Evolutionary conservation across 2,113 vertebrate species (phyloP).

Genomic region (Oncorhynchus gorbuscha): DNA sequence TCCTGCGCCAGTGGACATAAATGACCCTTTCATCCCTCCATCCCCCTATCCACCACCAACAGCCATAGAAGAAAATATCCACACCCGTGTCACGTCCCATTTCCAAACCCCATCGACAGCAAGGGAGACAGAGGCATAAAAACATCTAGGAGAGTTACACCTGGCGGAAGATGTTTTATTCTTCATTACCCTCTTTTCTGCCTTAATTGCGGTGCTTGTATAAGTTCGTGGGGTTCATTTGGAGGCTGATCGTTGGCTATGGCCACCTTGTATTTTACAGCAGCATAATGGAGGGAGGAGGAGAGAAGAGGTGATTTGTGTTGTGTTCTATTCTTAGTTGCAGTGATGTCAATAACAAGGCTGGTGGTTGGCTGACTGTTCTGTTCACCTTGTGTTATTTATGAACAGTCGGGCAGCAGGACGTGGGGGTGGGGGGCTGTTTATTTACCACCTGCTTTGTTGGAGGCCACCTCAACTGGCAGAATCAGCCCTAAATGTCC

Average conservation of each 20-base stretch:
- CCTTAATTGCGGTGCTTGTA: conserved; percentile 46
- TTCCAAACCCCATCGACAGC: conserved; percentile 43
- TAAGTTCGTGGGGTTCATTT: conserved; percentile 23
- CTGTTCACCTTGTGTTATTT: conserved; percentile 61
- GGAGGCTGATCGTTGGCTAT: conserved; percentile 12
- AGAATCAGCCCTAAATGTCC: conserved; percentile 59
- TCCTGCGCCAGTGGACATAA: conserved; percentile 41
- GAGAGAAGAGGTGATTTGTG: not conserved
- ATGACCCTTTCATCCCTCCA: conserved; percentile 29
- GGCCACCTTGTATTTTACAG: conserved; percentile 48
- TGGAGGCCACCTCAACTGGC: conserved; percentile 40
- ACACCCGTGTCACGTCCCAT: conserved; percentile 23
- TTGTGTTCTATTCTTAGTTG: conserved; percentile 40
- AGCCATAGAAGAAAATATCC: too few species aligned
- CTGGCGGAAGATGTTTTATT: conserved; percentile 15
- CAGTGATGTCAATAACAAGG: conserved; percentile 55
- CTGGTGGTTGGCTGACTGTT: conserved; percentile 39
- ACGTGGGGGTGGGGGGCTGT: conserved; percentile 36
- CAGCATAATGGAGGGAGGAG: conserved; percentile 18
- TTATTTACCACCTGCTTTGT: conserved; percentile 57
- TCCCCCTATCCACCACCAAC: too few species aligned
- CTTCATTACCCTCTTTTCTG: conserved; percentile 51
- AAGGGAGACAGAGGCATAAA: conserved; percentile 44
- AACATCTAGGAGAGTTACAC: conserved; percentile 39
- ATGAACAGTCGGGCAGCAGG: conserved; percentile 47